phyloP scores from a whole-genome alignment of 2,797 vertebrate genomes.

The Selene dorsalis region DNA sequence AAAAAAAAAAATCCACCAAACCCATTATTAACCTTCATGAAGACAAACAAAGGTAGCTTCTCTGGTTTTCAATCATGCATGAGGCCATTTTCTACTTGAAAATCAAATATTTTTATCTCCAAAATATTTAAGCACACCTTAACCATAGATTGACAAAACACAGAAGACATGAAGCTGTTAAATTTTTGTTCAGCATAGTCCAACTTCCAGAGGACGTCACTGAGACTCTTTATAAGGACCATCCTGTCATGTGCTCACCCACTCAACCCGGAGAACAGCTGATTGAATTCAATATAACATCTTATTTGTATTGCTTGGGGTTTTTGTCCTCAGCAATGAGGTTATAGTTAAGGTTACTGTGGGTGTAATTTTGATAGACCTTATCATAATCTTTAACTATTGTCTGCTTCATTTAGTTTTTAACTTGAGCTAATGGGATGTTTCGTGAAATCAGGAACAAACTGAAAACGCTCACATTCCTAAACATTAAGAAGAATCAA shows the following conservation, averaged over 20 bases:
- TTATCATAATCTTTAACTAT: conserved; percentile 6
- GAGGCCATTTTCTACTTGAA: neutral
- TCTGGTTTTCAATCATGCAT: conserved; percentile 26
- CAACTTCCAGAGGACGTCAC: neutral
- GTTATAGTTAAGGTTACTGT: neutral
- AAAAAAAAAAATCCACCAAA: conserved; percentile 39
- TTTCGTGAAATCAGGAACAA: conserved; percentile 16
- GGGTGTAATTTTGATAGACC: conserved; percentile 7
- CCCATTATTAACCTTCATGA: conserved; percentile 40
- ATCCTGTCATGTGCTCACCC: conserved; percentile 18
- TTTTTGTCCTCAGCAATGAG: conserved; percentile 8
- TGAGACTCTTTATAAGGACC: neutral
- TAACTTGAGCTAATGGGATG: conserved; percentile 1
- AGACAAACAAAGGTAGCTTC: conserved; percentile 25
- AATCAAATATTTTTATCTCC: conserved; percentile 23
- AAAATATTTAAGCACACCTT: conserved; percentile 34
- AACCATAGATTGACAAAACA: conserved; percentile 31
- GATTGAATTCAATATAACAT: conserved; percentile 44
- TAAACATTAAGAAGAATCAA: conserved; percentile 1
- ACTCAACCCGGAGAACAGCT: conserved; percentile 18
- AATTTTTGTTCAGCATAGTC: conserved; percentile 4
- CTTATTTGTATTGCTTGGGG: neutral
- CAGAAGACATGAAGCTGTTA: conserved; percentile 37
- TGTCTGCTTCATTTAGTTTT: conserved; percentile 1
- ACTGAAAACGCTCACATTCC: neutral